A percentile compares a stretch with the other conserved stretches of the same genome.
These are phyloP conservation scores for Stictonetta naevosa DNA, from an alignment of 2,113 vertebrate genomes.

Conservation along the genomic window DNA sequence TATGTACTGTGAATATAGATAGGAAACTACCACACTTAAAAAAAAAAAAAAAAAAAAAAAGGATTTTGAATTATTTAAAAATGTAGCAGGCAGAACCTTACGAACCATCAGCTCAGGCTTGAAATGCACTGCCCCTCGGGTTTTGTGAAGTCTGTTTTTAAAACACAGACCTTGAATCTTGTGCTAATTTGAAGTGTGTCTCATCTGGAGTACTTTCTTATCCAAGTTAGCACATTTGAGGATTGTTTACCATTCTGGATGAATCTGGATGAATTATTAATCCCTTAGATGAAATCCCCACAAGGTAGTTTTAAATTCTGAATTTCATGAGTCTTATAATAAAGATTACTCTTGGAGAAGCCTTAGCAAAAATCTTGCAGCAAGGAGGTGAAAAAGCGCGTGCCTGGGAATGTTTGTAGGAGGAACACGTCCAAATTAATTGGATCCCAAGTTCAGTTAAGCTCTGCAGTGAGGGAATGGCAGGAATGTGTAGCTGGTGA, in stretches of 20 bases:
- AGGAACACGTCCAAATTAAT: neutral
- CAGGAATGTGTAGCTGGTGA: neutral
- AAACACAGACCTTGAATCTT: neutral
- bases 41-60: neutral
- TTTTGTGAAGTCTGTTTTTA: neutral
- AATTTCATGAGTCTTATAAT: neutral
- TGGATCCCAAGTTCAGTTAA: neutral
- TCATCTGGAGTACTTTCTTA: neutral
- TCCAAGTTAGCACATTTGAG: neutral
- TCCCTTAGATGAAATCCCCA: neutral
- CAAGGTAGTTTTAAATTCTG: neutral
- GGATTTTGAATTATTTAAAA: neutral
- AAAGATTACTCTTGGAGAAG: neutral
- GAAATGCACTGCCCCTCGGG: neutral
- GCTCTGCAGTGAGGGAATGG: neutral
- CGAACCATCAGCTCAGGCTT: neutral
- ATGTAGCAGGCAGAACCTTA: neutral
- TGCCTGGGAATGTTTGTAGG: neutral
- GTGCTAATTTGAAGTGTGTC: neutral
- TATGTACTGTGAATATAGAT: neutral
- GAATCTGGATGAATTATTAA: constrained; percentile 17
- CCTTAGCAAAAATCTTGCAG: neutral
- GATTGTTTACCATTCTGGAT: neutral
- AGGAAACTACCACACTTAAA: neutral
- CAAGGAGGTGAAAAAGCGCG: neutral